phyloP scores from a whole-genome alignment of 2,113 vertebrate species.

The Ptilonorhynchus violaceus region DNA sequence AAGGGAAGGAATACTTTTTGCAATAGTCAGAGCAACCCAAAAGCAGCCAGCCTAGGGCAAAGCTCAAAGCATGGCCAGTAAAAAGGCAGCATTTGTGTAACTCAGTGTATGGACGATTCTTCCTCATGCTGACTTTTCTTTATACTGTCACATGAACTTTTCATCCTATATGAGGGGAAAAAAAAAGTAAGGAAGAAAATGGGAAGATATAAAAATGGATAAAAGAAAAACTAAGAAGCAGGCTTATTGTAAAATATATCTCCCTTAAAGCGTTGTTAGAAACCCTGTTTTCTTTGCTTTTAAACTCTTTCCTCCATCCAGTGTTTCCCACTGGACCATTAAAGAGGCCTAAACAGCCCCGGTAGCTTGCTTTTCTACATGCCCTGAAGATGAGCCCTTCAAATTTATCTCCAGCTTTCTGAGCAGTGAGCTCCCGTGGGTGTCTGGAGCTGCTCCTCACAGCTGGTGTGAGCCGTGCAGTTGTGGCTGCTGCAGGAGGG shows the following conservation, averaged over 20 bases:
- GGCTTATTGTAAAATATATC: constrained; percentile 27
- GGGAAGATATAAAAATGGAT: not conserved
- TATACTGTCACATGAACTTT: not conserved
- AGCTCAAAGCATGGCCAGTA: not conserved
- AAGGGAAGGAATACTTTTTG: not conserved
- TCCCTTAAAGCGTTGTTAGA: constrained; percentile 15
- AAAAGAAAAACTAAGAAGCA: constrained; percentile 19
- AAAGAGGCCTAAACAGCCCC: constrained; percentile 25
- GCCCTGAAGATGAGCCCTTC: not conserved
- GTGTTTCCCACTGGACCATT: not conserved
- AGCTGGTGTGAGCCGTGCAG: not conserved
- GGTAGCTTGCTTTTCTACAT: not conserved
- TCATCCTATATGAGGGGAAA: not conserved
- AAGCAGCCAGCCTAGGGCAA: not conserved
- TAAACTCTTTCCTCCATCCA: not conserved
- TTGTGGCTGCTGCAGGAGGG: not conserved
- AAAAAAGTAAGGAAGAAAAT: not conserved
- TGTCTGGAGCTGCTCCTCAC: not conserved
- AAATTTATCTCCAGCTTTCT: not conserved
- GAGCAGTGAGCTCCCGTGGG: not conserved
- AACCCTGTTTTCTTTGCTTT: constrained; percentile 3
- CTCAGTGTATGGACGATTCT: not conserved
- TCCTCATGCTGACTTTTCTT: not conserved
- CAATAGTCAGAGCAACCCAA: not conserved
- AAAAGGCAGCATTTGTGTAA: not conserved